Evolutionary conservation across 2,797 vertebrate species (phyloP).

Genomic region (Galagoides demidoff): DNA sequence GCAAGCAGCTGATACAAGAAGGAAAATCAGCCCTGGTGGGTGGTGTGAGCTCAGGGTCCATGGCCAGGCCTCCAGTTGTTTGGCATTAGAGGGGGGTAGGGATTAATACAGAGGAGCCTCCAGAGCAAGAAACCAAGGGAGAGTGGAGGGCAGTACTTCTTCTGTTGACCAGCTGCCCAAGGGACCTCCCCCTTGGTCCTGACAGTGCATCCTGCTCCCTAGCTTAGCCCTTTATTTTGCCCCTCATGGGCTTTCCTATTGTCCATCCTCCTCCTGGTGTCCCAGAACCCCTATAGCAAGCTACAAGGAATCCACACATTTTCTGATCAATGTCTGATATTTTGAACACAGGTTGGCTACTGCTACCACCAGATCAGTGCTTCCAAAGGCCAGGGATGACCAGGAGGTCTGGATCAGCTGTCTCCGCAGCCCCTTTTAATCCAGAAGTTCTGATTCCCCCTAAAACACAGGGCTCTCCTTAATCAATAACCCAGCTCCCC

Average conservation of each 20-base stretch:
- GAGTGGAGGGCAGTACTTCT: neutral
- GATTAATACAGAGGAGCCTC: neutral
- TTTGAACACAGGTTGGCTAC: neutral
- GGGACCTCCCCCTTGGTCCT: neutral
- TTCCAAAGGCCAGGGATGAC: neutral
- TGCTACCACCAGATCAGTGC: too few species aligned
- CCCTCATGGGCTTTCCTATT: fast-evolving
- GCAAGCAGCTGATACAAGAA: neutral
- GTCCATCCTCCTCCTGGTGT: neutral
- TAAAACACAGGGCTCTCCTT: neutral
- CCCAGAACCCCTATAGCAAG: neutral
- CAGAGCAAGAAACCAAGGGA: neutral
- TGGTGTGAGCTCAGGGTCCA: neutral
- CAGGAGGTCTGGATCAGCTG: neutral
- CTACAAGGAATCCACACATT: neutral
- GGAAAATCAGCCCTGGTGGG: neutral
- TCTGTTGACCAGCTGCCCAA: neutral
- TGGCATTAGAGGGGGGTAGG: neutral
- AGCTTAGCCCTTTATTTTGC: neutral
- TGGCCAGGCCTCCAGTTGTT: neutral
- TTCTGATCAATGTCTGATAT: neutral
- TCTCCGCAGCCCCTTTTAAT: neutral
- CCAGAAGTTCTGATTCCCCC: neutral
- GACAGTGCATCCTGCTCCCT: neutral
- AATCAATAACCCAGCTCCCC: neutral